Base-by-base conservation (phyloP, 2,888 invertebrate species). In the Deilephila porcellus region DNA sequence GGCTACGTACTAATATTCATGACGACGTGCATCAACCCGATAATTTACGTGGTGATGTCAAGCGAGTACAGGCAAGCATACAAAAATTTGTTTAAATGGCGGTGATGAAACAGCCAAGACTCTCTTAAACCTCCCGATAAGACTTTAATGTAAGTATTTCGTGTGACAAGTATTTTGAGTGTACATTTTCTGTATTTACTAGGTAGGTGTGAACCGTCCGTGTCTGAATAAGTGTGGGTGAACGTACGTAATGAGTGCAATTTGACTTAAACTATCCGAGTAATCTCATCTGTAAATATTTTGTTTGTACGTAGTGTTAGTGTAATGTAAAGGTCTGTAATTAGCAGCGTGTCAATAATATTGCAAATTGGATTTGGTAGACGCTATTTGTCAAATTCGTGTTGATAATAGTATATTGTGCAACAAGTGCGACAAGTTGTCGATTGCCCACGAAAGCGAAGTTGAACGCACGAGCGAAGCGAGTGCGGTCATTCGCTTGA, bases 11-110 rank as follows among this genome's bases (percentile, higher is more conserved):
- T 98, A 80, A 95, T 98, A 78, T 98, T 98, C 87, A 92, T 98
- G 80, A 97, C 98, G 3, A 97, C 98, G 19, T 98, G 98, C 90
- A 97, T 98, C 75, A 98, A 98, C 89, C 98, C 98, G 0, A 96
- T 98, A 37, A 98, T 98, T 83, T 98, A 98, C 87, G 98, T 98
- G 72, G 98, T 98, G 72, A 98, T 98, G 98, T 98, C 98, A 83
- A 97, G 97, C 85, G 98, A 98, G 83, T 98, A 98, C 87, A 94
- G 98, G 79, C 97, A 98, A 89, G 98, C 98, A 3, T 98, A 98
- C 88, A 97, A 96, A 85, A 96, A 96, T 59, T 96, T 98, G 60
- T 94, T 98, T 71, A 95, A 95, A 82, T 97, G 96, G 84, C 83
- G 88, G 70, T 82, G 85, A 60, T 86, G 88, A 77, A 83, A 84